Conservation (phyloP, 1,140 invertebrate species). For the Cardiocondyla obscurior region DNA sequence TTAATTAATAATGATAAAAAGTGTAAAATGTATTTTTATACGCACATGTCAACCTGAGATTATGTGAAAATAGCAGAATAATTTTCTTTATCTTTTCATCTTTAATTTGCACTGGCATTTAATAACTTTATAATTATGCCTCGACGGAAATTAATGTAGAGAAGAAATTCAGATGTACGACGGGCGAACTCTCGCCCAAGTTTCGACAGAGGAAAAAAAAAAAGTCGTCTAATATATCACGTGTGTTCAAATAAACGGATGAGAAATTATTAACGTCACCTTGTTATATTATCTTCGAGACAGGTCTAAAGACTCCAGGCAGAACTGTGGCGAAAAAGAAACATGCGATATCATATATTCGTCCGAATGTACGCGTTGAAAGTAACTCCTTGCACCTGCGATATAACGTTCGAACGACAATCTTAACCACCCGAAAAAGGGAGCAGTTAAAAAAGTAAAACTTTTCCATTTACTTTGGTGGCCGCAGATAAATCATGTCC, state of each 20-base stretch:
- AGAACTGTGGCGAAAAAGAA: background rate
- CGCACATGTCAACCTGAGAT: too few species aligned
- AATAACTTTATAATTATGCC: background rate
- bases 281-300: constrained; percentile 38
- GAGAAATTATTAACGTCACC: constrained; percentile 39
- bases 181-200: background rate
- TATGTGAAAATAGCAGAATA: background rate
- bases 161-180: background rate
- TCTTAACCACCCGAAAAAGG: constrained; percentile 35
- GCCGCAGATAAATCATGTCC: constrained; percentile 61
- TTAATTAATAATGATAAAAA: background rate
- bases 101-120: background rate
- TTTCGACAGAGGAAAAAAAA: background rate
- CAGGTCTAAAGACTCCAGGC: background rate
- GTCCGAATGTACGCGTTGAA: constrained; percentile 20
- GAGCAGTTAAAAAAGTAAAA: constrained; percentile 33
- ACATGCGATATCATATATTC: constrained; percentile 11
- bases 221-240: background rate
- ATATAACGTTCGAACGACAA: constrained; percentile 50
- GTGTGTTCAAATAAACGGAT: background rate
- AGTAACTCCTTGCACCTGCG: background rate
- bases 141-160: constrained; percentile 16
- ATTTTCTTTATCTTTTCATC: constrained; percentile 22
- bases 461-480: constrained; percentile 59
- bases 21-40: background rate